phyloP scores from a whole-genome alignment of 2,797 vertebrate species.

The Buphagus erythrorhynchus region DNA sequence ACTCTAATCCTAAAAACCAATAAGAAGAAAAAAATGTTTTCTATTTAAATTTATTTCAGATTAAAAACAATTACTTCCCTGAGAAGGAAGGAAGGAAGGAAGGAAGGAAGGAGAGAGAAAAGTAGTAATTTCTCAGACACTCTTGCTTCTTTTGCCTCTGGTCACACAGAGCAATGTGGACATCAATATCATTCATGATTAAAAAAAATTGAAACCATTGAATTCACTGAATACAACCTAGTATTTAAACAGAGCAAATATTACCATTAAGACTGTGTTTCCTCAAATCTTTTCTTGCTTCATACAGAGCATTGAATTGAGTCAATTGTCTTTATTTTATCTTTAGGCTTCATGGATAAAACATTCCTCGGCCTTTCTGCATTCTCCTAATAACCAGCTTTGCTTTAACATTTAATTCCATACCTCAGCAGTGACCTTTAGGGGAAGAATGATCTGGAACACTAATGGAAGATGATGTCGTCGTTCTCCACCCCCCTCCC shows the following conservation, averaged over 20 bases:
- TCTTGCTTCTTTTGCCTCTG: not conserved
- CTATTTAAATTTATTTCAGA: not conserved
- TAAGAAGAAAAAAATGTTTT: not conserved
- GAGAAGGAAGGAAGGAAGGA: rapidly evolving
- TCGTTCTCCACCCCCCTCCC: rapidly evolving
- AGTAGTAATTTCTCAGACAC: not conserved
- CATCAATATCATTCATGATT: not conserved
- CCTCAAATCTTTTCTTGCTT: not conserved
- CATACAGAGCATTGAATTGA: not conserved
- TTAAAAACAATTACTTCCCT: not conserved
- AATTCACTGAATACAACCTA: not conserved
- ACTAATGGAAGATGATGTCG: not conserved
- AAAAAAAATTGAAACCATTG: not conserved
- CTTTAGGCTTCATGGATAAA: not conserved
- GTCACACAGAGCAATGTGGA: not conserved
- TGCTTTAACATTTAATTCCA: not conserved
- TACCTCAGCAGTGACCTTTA: not conserved
- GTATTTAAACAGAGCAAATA: not conserved
- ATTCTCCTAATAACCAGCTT: not conserved
- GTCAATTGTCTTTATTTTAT: not conserved
- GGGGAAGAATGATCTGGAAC: not conserved
- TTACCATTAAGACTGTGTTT: not conserved
- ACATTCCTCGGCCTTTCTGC: not conserved
- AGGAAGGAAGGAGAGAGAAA: too few species aligned
- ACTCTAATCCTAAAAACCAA: not conserved